Evolutionary conservation across 2,113 vertebrate species (phyloP).

Genomic region (Stegastes partitus): DNA sequence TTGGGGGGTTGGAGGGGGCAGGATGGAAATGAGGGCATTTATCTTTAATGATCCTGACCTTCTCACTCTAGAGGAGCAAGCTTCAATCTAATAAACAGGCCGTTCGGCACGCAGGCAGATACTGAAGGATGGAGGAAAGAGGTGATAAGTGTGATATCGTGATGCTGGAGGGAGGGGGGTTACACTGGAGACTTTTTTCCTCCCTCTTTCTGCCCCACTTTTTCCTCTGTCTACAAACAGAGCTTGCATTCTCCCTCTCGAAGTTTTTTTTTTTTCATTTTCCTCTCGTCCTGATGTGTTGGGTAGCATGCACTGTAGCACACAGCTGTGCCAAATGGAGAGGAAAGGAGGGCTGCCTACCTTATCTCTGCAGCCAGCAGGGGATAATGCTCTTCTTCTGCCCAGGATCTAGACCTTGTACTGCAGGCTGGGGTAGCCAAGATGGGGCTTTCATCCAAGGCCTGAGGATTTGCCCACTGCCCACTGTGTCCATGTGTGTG

Average conservation of each 20-base stretch:
- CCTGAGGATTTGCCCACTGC: conserved; percentile 60
- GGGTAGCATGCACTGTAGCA: conserved; percentile 35
- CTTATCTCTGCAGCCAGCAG: conserved; percentile 82
- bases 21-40: conserved; percentile 71
- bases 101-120: conserved; percentile 30
- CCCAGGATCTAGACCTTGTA: conserved; percentile 64
- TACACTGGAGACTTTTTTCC: conserved; percentile 26
- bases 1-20: conserved; percentile 12
- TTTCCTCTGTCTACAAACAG: conserved; percentile 23
- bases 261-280: conserved; percentile 12
- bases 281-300: conserved; percentile 16
- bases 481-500: conserved; percentile 31
- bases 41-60: conserved; percentile 81
- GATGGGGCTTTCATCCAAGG: conserved; percentile 53
- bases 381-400: conserved; percentile 68
- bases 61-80: conserved; percentile 60
- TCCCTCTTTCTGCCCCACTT: conserved; percentile 24
- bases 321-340: conserved; percentile 64
- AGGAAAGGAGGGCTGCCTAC: conserved; percentile 51
- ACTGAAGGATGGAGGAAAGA: conserved; percentile 27
- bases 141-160: conserved; percentile 37
- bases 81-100: conserved; percentile 72
- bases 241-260: conserved; percentile 21
- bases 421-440: conserved; percentile 40
- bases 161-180: conserved; percentile 35